Evolutionary conservation across 2,113 vertebrate species (phyloP), one percentile per base, ranked within the genome.

Genomic region (Mola mola): DNA sequence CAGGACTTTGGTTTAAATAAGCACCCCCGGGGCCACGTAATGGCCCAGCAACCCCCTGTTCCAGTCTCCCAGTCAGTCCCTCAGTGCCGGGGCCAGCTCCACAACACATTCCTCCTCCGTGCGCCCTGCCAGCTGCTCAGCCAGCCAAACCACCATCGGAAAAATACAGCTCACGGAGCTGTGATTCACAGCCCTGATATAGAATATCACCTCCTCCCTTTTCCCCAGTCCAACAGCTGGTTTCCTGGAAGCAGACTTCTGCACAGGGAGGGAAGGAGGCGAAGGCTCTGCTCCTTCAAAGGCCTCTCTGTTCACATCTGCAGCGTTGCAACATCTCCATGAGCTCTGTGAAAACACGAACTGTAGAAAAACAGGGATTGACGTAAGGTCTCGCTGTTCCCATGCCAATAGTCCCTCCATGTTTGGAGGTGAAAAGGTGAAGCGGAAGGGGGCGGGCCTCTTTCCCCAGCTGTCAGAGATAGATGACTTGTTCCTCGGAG

Each of bases 181-280:
- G 82, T 89, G 91, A 92, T 86, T 90, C 89, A 91, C 78, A 83
- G 75, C 63, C 82, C 85, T 87, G 87, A 90, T 88, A 90, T 87
- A 90, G 81, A 84, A 85, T 78, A 83, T 74, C 85, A 79, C 82
- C 84, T 74, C 83, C 81, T 78, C 83, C 82, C 61, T 12, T 76
- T 60, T 72, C 79, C 72, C 15, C 49, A 48, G 38, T 68, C 75
- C 75, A 87, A 89, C 89, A 90, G 88, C 88, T 91, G 89, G 83
- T 85, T 90, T 89, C 88, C 88, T 89, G 85, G 87, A 90, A 88
- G 72, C 72, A 66, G 72, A 75, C 68, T 68, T 62, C 66, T 80
- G 78, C 10, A 59, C 66, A 72, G 81, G 42, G 53, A 70, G 52
- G 48, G 47, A 53, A 62, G 62, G 60, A 2, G 46, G 29, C 49